Conservation (phyloP, 2,113 vertebrate species). For the Festucalex cinctus region DNA sequence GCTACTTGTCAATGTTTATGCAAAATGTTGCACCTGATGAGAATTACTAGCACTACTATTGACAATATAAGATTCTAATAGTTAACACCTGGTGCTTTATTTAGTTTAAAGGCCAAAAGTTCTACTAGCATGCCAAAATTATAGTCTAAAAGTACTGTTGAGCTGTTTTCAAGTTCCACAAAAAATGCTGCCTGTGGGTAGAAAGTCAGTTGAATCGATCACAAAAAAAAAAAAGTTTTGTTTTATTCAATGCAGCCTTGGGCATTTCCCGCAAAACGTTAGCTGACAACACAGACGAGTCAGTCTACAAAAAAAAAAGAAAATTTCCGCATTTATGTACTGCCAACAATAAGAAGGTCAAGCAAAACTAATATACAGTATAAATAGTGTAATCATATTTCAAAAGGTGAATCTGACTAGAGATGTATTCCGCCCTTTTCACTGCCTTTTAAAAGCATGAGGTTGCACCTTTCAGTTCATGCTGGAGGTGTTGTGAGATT, state of each 20-base stretch:
- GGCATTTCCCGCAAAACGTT: conserved; percentile 19
- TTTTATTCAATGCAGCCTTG: conserved; percentile 41
- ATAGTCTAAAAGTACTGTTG: not conserved
- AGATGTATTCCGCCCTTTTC: conserved; percentile 20
- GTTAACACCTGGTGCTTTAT: too few relatives aligned
- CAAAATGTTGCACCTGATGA: too few relatives aligned
- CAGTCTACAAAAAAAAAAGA: conserved; percentile 5
- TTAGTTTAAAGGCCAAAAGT: too few relatives aligned
- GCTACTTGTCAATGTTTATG: too few relatives aligned
- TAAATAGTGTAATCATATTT: not conserved
- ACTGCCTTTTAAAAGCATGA: conserved; percentile 28
- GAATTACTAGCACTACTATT: too few relatives aligned
- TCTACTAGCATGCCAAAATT: too few relatives aligned
- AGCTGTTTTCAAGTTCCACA: not conserved
- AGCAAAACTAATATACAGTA: too few relatives aligned
- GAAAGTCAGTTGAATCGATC: conserved; percentile 18
- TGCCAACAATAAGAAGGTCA: not conserved
- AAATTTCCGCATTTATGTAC: conserved; percentile 21
- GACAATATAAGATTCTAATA: too few relatives aligned
- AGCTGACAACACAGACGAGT: conserved; percentile 19
- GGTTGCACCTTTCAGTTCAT: conserved; percentile 23
- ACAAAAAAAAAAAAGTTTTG: conserved; percentile 11
- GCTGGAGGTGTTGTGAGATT: conserved; percentile 25
- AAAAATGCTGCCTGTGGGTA: too few relatives aligned
- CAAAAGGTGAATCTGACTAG: conserved; percentile 3